Evolutionary conservation across 2,797 vertebrate genomes (phyloP).

Genomic region (Rallus crepitans): DNA sequence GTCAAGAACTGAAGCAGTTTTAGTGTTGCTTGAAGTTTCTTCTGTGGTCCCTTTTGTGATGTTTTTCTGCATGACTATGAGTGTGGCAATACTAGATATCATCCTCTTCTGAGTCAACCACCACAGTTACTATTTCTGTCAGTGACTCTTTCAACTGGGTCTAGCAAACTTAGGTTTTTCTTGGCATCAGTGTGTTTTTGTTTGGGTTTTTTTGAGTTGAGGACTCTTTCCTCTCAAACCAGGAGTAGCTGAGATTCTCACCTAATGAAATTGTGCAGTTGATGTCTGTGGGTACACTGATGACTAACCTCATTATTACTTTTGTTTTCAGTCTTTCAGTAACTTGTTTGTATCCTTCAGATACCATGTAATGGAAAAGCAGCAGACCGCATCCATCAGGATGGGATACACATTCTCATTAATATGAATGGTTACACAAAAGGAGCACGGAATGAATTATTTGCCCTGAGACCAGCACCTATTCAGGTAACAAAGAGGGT

Average conservation of each 20-base stretch:
- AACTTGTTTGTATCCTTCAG: constrained; percentile 65
- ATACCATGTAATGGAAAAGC: constrained; percentile 98
- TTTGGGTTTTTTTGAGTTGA: neutral
- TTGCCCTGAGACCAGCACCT: constrained; percentile 94
- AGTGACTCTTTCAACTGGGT: neutral
- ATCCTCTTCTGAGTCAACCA: neutral
- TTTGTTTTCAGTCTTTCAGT: no score
- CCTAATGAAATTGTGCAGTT: neutral
- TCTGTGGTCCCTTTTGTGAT: neutral
- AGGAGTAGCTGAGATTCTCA: neutral
- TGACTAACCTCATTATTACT: neutral
- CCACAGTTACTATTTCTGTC: neutral
- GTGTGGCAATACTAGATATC: neutral
- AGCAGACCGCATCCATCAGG: constrained; percentile 97
- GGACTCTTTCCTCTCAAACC: neutral
- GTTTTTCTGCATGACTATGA: neutral
- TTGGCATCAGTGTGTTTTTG: neutral
- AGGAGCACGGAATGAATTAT: constrained; percentile 96
- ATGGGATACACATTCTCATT: constrained; percentile 95
- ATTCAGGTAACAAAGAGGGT: constrained; percentile 85
- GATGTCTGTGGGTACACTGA: neutral
- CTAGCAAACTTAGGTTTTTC: neutral
- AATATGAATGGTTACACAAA: constrained; percentile 99
- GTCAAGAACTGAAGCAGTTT: neutral
- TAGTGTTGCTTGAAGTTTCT: neutral